Evolutionary conservation across 2,113 vertebrate species (phyloP), one percentile per base, ranked within the genome.

Genomic region (Dascyllus trimaculatus): DNA sequence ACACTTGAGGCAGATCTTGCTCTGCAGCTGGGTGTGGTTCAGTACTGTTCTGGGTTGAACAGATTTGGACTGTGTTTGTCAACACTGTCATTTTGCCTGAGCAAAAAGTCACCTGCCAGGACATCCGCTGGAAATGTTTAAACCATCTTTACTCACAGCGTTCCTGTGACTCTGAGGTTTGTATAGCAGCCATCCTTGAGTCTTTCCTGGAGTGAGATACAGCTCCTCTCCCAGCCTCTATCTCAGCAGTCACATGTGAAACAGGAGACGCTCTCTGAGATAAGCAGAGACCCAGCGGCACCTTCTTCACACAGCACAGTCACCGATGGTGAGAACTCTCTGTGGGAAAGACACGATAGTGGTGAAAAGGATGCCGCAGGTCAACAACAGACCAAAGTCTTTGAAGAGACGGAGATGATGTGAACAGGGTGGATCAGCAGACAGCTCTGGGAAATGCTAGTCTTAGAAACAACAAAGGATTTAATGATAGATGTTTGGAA

Each of bases 171-270:
- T 13, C 11, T 4, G 40, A 43, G 40, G 6, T 43, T 43, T 43
- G 40, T 15, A 43, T 13, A 43, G 2, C 40, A 43, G 14, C 40
- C 40, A 43, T 43, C 40, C 14, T 14, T 4, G 40, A 43, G 40
- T 14, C 14, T 43, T 43, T 43, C 11, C 40, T 43, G 40, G 11
- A 13, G 13, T 10, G 8, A 35, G 32, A 35, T 35, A 35, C 32
- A 35, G 32, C 32, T 35, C 32, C 15, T 59, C 19, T 75, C 48
- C 43, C 65, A 25, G 45, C 54, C 22, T 49, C 73, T 88, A 89
- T 92, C 91, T 85, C 54, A 32, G 51, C 25, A 4, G 17, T 26
- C 90, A 85, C 83, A 85, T 67, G 88, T 74, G 74, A 64, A 67
- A 56, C 70, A 72, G 84, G 70, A 80, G 75, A 71, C 78, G 1